These are phyloP conservation scores for Anastrepha obliqua DNA, from an alignment of 1,140 invertebrate genomes.

Conservation along the genomic window DNA sequence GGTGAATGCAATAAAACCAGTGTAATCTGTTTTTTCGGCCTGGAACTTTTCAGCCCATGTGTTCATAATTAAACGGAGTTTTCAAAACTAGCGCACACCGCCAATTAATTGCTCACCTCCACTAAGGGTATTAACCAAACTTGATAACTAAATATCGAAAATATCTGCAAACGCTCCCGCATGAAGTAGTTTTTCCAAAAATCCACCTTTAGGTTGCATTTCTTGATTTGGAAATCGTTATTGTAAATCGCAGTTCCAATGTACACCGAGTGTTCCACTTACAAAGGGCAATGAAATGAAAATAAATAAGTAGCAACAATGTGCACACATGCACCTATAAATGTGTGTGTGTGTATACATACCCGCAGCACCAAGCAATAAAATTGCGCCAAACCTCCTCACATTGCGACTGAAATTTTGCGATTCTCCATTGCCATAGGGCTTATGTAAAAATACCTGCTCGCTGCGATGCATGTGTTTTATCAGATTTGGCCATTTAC, in stretches of 20 bases:
- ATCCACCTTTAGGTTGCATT: slow-evolving; percentile 66
- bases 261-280: slow-evolving; percentile 66
- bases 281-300: background rate
- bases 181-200: slow-evolving; percentile 70
- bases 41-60: no score
- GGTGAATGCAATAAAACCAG: no score
- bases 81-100: no score
- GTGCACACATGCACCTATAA: background rate
- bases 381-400: slow-evolving; percentile 60
- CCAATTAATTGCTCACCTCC: slow-evolving; percentile 55
- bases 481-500: slow-evolving; percentile 65
- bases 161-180: slow-evolving; percentile 67
- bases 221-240: slow-evolving; percentile 65
- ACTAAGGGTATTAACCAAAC: slow-evolving; percentile 64
- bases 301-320: background rate
- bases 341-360: background rate
- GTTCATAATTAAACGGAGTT: no score
- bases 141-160: slow-evolving; percentile 63
- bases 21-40: no score
- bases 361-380: slow-evolving; percentile 61
- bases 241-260: slow-evolving; percentile 67
- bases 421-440: slow-evolving; percentile 61
- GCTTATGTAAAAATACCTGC: slow-evolving; percentile 62
- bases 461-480: slow-evolving; percentile 63
- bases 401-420: slow-evolving; percentile 61